Conservation (phyloP, 2,113 vertebrate genomes). For the Illadopsis cleaveri region DNA sequence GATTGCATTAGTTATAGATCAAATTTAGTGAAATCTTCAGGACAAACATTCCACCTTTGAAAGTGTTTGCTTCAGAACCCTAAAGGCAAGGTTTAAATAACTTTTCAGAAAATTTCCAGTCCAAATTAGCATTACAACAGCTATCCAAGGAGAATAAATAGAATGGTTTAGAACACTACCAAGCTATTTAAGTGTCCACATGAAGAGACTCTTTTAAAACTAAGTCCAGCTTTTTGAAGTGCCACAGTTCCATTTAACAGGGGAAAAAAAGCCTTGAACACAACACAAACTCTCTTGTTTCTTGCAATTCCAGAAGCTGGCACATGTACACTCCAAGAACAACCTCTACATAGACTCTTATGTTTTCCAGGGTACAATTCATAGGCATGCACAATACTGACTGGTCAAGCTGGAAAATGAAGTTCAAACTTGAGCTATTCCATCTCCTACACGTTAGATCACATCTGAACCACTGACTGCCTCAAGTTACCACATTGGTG, state of each 20-base stretch:
- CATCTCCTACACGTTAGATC: background rate
- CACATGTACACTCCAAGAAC: rapidly evolving
- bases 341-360: background rate
- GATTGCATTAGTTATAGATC: background rate
- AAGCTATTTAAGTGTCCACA: background rate
- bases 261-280: no score
- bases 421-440: background rate
- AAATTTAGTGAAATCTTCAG: background rate
- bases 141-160: background rate
- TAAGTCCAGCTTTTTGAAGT: background rate
- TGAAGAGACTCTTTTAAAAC: background rate
- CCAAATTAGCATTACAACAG: background rate
- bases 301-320: background rate
- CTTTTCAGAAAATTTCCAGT: background rate
- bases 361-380: background rate
- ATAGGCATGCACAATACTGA: background rate
- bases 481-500: background rate
- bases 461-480: background rate
- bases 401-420: background rate
- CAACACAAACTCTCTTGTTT: background rate
- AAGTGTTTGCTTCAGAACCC: background rate
- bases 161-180: background rate
- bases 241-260: background rate
- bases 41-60: background rate
- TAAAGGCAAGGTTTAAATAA: background rate